Percentiles rank a stretch among this genome's conserved stretches.
Conservation (phyloP, 2,888 invertebrate genomes). For the Metalampra italica region DNA sequence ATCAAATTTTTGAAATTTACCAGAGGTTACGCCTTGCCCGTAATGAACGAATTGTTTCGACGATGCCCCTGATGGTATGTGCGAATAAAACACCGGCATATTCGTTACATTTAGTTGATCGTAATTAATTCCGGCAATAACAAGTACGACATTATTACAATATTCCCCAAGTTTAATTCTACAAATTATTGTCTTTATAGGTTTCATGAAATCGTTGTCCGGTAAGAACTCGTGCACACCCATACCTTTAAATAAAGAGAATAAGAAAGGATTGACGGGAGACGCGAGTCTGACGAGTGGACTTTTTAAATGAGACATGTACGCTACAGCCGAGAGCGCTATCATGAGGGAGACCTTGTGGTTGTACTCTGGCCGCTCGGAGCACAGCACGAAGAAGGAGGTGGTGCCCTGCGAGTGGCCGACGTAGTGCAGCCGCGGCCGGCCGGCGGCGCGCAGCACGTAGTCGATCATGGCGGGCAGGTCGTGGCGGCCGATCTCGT, state of each 20-base stretch:
- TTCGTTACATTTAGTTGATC: constrained; percentile 78
- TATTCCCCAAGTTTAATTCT: constrained; percentile 62
- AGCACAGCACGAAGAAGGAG: constrained; percentile 76
- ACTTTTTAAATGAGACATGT: constrained; percentile 55
- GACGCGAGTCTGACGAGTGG: constrained; percentile 13
- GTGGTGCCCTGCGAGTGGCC: constrained; percentile 86
- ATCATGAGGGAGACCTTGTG: constrained; percentile 73
- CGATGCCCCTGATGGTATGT: constrained; percentile 76
- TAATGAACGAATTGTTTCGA: constrained; percentile 74
- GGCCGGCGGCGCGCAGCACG: constrained; percentile 72
- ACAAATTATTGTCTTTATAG: constrained; percentile 63
- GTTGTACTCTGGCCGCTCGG: constrained; percentile 75
- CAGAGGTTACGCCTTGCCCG: constrained; percentile 61
- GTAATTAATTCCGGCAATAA: constrained; percentile 77
- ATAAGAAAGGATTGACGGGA: not conserved
- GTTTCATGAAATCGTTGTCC: constrained; percentile 62
- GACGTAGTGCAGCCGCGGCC: constrained; percentile 76
- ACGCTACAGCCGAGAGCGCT: constrained; percentile 79
- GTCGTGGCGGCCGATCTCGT: constrained; percentile 88
- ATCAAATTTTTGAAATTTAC: constrained; percentile 47
- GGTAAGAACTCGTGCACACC: not conserved
- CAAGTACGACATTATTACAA: constrained; percentile 80
- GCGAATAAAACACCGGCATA: constrained; percentile 73
- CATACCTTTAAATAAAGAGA: constrained; percentile 21
- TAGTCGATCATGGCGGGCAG: constrained; percentile 89